A percentile compares a stretch with the other conserved stretches of the same genome.
These are phyloP conservation scores for Corythornis vintsioides DNA, from an alignment of 2,113 vertebrate genomes.

Conservation along the genomic window DNA sequence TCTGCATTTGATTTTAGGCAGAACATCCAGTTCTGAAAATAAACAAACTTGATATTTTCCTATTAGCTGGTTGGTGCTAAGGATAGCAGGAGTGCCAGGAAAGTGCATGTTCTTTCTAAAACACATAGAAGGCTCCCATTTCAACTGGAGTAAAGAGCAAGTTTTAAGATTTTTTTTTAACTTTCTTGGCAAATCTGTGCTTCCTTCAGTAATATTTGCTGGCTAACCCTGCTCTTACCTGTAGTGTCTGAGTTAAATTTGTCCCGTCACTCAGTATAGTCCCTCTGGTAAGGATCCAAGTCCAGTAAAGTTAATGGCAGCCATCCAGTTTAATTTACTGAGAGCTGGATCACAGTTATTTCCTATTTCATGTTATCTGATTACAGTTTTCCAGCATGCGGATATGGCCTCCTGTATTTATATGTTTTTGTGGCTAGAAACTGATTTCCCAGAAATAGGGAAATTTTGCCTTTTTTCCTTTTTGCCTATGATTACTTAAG, in stretches of 20 bases:
- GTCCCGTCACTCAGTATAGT: not conserved
- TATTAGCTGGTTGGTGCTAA: not conserved
- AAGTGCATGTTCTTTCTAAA: not conserved
- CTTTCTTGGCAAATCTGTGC: not conserved
- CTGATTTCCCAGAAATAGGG: slow-evolving; percentile 43
- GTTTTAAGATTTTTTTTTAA: not conserved
- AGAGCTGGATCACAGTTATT: not conserved
- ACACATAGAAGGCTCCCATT: not conserved
- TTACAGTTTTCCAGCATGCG: not conserved
- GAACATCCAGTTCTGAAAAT: not conserved
- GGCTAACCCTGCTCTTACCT: not conserved
- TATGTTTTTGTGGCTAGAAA: not conserved
- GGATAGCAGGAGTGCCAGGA: not conserved
- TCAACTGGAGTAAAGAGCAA: not conserved
- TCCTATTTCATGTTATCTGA: slow-evolving; percentile 46
- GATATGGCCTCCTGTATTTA: not conserved
- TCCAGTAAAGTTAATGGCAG: not conserved
- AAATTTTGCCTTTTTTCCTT: not conserved
- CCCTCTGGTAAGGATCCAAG: not conserved
- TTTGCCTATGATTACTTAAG: not conserved
- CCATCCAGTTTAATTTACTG: not conserved
- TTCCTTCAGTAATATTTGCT: not conserved
- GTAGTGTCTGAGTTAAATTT: not conserved
- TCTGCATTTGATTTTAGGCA: not conserved
- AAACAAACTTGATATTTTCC: not conserved